Percentiles rank a stretch among this genome's conserved stretches.
Evolutionary conservation across 2,113 vertebrate genomes (phyloP).

Genomic region (Stomatorhinus ivindoensis): DNA sequence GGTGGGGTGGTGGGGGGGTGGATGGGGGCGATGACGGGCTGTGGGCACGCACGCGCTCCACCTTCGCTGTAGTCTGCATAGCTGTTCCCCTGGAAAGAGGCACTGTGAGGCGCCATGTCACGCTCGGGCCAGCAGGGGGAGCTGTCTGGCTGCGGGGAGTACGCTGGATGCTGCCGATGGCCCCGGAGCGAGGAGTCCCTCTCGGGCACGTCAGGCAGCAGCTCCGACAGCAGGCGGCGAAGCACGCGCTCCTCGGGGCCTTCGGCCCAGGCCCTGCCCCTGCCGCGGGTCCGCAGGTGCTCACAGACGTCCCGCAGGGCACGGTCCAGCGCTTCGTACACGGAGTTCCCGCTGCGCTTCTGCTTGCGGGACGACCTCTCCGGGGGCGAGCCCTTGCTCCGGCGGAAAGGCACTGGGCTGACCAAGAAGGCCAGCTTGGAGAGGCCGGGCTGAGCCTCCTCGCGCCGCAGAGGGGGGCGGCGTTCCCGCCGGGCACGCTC

Average conservation of each 20-base stretch:
- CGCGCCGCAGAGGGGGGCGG: conserved; percentile 59
- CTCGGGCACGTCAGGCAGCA: conserved; percentile 88
- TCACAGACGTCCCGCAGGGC: conserved; percentile 93
- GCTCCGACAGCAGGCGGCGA: conserved; percentile 86
- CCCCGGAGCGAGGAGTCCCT: conserved; percentile 83
- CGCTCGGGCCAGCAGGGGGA: conserved; percentile 62
- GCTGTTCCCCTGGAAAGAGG: conserved; percentile 76
- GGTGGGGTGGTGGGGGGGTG: neutral
- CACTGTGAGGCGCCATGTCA: conserved; percentile 72
- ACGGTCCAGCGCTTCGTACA: conserved; percentile 87
- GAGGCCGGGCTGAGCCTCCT: conserved; percentile 75
- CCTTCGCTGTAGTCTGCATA: conserved; percentile 78
- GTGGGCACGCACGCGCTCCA: conserved; percentile 53
- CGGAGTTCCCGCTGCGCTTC: conserved; percentile 72
- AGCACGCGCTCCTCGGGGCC: conserved; percentile 85
- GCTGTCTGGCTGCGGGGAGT: conserved; percentile 60
- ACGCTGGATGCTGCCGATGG: conserved; percentile 44
- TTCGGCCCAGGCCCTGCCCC: conserved; percentile 64
- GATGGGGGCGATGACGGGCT: neutral
- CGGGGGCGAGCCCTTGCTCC: conserved; percentile 79
- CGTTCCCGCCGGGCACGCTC: conserved; percentile 79
- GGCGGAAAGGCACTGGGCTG: conserved; percentile 97
- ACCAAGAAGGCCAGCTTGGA: conserved; percentile 95
- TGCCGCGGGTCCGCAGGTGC: conserved; percentile 83
- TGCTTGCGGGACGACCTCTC: conserved; percentile 67